Evolutionary conservation across 2,113 vertebrate genomes (phyloP).

Genomic region (Brachypteracias leptosomus): DNA sequence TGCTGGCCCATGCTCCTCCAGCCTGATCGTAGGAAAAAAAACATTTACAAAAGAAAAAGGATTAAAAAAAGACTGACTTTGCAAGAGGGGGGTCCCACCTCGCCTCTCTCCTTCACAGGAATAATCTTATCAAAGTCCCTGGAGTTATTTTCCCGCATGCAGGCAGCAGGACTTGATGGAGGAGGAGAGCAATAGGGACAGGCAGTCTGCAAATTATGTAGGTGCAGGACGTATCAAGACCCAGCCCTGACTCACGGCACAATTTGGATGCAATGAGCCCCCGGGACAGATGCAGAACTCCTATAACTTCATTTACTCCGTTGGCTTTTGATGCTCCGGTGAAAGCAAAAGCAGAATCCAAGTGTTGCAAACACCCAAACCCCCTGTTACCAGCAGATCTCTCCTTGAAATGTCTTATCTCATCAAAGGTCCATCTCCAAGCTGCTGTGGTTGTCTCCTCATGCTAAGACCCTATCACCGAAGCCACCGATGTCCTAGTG

Average conservation of each 20-base stretch:
- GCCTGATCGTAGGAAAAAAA: rapidly evolving
- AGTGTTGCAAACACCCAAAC: neutral
- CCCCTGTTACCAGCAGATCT: neutral
- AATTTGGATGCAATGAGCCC: neutral
- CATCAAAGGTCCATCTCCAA: neutral
- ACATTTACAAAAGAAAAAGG: neutral
- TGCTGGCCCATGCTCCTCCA: neutral
- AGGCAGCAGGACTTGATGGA: neutral
- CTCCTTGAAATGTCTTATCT: neutral
- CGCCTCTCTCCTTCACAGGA: neutral
- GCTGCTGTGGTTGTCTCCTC: neutral
- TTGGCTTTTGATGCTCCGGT: neutral
- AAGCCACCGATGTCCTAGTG: neutral
- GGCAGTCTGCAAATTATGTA: neutral
- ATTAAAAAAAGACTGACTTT: neutral
- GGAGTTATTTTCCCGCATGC: neutral
- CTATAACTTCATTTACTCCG: neutral
- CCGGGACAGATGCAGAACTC: rapidly evolving
- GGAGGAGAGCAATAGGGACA: neutral
- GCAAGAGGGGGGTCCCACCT: neutral
- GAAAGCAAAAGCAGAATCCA: neutral
- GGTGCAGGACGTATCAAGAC: neutral
- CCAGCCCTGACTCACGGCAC: neutral
- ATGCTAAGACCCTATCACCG: rapidly evolving
- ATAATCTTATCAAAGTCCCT: neutral